Evolutionary conservation across 2,113 vertebrate genomes (phyloP).

Genomic region (Rhynchopsitta pachyrhyncha): DNA sequence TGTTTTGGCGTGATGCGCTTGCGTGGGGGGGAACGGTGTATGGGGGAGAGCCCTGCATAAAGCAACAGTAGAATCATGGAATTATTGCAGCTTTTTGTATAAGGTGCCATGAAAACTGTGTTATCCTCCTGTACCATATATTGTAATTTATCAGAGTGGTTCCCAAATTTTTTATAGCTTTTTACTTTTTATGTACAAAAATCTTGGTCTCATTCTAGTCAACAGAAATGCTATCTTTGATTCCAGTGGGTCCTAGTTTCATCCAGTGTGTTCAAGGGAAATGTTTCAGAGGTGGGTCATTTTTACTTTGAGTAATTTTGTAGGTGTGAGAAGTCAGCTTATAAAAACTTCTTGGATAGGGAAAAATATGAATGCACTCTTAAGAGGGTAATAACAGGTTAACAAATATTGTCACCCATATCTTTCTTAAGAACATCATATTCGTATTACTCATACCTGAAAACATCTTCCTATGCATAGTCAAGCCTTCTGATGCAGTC

Average conservation of each 20-base stretch:
- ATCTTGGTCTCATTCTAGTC: not conserved
- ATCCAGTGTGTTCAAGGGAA: not conserved
- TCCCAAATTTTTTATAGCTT: not conserved
- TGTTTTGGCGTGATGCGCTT: no score
- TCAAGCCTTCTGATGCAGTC: not conserved
- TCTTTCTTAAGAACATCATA: not conserved
- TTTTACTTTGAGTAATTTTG: not conserved
- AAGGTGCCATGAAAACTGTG: not conserved
- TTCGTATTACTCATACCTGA: not conserved
- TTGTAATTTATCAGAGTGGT: not conserved
- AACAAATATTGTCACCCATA: not conserved
- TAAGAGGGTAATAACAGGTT: not conserved
- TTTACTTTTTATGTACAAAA: not conserved
- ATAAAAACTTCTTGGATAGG: not conserved
- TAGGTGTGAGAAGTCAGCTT: not conserved
- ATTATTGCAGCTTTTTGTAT: not conserved
- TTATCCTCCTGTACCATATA: not conserved
- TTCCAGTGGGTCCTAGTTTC: fast-evolving
- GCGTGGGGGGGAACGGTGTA: no score
- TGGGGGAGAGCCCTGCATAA: not conserved
- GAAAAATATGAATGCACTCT: not conserved
- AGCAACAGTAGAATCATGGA: not conserved
- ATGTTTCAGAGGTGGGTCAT: not conserved
- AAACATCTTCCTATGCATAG: not conserved
- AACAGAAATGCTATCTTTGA: not conserved